These are phyloP conservation scores for Bombus consobrinus DNA, from an alignment of 1,140 invertebrate genomes.

Conservation along the genomic window DNA sequence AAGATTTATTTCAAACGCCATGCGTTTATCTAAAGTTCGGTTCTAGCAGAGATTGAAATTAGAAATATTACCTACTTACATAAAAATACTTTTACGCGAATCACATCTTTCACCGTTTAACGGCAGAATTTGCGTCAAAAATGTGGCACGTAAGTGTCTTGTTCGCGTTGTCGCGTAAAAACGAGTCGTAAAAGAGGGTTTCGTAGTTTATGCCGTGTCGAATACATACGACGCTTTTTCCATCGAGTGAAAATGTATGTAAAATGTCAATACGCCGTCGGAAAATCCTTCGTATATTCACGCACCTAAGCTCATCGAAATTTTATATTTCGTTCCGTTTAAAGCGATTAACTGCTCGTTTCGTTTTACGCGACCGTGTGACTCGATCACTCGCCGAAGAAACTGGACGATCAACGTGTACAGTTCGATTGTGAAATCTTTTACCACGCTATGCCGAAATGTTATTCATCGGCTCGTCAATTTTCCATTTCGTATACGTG, in stretches of 20 bases:
- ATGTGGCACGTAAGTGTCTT: background rate
- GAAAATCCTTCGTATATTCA: background rate
- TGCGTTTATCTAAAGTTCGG: background rate
- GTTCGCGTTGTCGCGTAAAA: background rate
- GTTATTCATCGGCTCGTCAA: background rate
- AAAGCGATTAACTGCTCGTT: background rate
- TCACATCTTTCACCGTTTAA: background rate
- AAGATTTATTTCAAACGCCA: background rate
- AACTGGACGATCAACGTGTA: background rate
- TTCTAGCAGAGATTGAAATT: background rate
- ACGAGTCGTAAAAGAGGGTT: constrained; percentile 6
- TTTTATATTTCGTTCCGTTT: background rate
- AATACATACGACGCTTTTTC: background rate
- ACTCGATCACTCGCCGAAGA: too few relatives aligned
- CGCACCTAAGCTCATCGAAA: background rate
- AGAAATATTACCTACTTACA: background rate
- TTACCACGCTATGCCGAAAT: background rate
- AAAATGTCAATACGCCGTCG: background rate
- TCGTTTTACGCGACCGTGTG: background rate
- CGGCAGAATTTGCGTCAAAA: background rate
- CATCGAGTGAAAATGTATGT: constrained; percentile 13
- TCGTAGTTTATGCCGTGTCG: background rate
- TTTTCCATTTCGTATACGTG: background rate
- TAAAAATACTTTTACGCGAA: too few relatives aligned
- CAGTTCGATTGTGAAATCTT: background rate